A percentile compares a stretch with the other conserved stretches of the same genome.
These are phyloP conservation scores for Cepaea nemoralis DNA, from an alignment of 1,140 invertebrate species.

Conservation along the genomic window DNA sequence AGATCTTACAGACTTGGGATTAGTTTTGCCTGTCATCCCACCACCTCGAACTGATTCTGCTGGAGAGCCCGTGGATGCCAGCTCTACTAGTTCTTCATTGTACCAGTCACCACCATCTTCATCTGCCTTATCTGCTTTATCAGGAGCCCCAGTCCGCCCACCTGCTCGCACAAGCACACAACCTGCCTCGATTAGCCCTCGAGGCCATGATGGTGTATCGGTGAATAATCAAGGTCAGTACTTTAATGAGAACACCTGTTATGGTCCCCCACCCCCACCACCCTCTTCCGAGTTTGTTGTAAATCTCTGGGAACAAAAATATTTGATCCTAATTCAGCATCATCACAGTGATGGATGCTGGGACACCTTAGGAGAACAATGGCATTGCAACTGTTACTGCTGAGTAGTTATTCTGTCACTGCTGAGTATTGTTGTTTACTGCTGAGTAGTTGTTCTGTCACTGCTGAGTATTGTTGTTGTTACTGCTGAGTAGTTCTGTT, in stretches of 20 bases:
- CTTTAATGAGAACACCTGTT: not conserved
- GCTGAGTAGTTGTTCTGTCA: too few species aligned
- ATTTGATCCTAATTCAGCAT: too few species aligned
- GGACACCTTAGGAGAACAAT: too few species aligned
- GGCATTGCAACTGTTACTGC: too few species aligned
- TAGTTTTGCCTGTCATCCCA: constrained; percentile 16
- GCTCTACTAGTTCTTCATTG: constrained; percentile 31
- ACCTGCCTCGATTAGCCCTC: constrained; percentile 14
- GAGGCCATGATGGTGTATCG: not conserved
- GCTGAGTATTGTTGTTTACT: too few species aligned
- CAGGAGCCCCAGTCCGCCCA: constrained; percentile 21
- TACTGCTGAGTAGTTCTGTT: too few species aligned
- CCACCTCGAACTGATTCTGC: constrained; percentile 24
- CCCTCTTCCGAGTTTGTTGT: too few species aligned
- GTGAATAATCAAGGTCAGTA: not conserved
- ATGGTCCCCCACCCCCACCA: too few species aligned
- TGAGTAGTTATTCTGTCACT: too few species aligned
- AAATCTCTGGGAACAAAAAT: too few species aligned
- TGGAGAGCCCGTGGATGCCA: not conserved
- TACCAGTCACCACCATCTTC: constrained; percentile 40
- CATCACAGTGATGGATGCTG: too few species aligned
- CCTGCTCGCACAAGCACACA: constrained; percentile 22
- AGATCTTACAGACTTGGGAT: not conserved
- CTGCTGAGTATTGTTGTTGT: too few species aligned
- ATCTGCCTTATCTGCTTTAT: not conserved